Percentiles rank a stretch among this genome's conserved stretches.
Conservation (phyloP, 1,140 invertebrate species). For the Trichonephila inaurata region DNA sequence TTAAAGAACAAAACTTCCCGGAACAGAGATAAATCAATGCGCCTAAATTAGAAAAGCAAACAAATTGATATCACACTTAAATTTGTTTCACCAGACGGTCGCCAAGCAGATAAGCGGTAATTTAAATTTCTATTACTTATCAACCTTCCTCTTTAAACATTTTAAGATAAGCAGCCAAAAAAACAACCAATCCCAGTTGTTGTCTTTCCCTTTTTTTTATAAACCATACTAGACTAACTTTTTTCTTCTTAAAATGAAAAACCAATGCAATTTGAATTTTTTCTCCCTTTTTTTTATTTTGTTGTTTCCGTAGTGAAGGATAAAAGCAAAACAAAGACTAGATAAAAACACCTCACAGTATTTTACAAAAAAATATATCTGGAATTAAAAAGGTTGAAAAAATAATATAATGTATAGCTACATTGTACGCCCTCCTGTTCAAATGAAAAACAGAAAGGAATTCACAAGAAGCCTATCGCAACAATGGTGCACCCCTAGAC, state of each 20-base stretch:
- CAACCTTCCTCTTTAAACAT: background rate
- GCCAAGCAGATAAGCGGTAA: constrained; percentile 14
- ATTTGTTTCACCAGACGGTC: constrained; percentile 13
- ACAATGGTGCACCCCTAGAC: background rate
- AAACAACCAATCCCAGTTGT: background rate
- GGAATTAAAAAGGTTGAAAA: constrained; percentile 6
- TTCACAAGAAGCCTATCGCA: constrained; percentile 22
- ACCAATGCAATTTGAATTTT: background rate
- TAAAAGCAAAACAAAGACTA: constrained; percentile 24
- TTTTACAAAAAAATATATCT: background rate
- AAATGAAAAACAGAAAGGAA: constrained; percentile 23
- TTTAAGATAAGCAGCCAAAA: constrained; percentile 2
- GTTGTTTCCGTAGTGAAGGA: background rate
- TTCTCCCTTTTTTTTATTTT: background rate
- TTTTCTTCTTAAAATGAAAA: background rate
- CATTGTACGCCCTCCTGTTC: background rate
- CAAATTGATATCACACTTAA: constrained; percentile 31
- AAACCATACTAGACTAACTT: background rate
- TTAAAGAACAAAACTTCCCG: background rate
- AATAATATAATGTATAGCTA: constrained; percentile 21
- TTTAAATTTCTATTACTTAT: constrained; percentile 55
- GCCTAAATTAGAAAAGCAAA: background rate
- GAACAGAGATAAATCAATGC: background rate
- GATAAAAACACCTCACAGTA: background rate
- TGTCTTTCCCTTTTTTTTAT: background rate